phyloP scores from a whole-genome alignment of 1,140 invertebrate species.

The Lethrus apterus region DNA sequence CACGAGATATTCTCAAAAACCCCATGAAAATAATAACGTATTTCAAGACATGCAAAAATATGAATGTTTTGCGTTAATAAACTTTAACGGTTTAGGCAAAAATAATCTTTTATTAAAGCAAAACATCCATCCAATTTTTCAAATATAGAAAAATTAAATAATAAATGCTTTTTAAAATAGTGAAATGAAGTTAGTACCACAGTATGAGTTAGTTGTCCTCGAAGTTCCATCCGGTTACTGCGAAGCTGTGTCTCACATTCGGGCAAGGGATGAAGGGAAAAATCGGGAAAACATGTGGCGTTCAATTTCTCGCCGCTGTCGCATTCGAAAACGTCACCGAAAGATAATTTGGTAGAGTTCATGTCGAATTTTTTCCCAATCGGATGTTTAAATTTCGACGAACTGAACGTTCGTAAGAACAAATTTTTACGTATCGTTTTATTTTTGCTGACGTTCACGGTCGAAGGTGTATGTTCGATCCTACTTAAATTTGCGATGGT shows the following conservation, averaged over 20 bases:
- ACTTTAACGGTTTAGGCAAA: no score
- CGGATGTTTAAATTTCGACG: conserved; percentile 29
- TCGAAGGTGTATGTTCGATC: conserved; percentile 16
- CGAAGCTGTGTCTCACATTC: conserved; percentile 18
- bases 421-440: conserved; percentile 33
- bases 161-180: conserved; percentile 10
- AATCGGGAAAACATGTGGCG: conserved; percentile 36
- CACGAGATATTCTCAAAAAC: conserved; percentile 8
- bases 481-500: conserved; percentile 31
- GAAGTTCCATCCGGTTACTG: conserved; percentile 24
- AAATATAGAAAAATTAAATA: background rate
- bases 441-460: conserved; percentile 17
- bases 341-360: conserved; percentile 27
- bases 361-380: conserved; percentile 23
- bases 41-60: conserved; percentile 12
- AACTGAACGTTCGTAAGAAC: conserved; percentile 37
- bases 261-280: conserved; percentile 27
- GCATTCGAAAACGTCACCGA: conserved; percentile 21
- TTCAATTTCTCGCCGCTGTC: conserved; percentile 25
- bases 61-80: no score
- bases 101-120: background rate
- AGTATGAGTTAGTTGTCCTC: conserved; percentile 28
- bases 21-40: background rate
- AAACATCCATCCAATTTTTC: conserved; percentile 5
- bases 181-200: conserved; percentile 38